Evolutionary conservation across 2,888 invertebrate genomes (phyloP).

Genomic region (Falcaria lacertinaria): DNA sequence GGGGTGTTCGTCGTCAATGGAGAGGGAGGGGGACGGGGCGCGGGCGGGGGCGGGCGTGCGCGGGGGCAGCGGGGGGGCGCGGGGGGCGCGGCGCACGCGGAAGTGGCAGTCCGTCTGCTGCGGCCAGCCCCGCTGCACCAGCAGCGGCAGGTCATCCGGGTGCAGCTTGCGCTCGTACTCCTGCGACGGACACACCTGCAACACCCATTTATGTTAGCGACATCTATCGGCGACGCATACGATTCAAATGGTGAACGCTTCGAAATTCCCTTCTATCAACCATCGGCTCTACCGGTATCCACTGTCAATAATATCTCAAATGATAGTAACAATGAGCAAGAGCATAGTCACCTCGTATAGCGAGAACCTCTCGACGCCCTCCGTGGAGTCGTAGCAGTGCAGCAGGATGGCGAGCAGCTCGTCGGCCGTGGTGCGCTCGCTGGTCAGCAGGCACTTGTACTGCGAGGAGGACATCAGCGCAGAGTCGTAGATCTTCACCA

Average conservation of each 20-base stretch:
- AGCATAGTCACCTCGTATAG: slow-evolving; percentile 90
- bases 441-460: slow-evolving; percentile 94
- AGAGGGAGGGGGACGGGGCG: slow-evolving; percentile 42
- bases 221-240: background rate
- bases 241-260: no score
- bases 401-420: slow-evolving; percentile 91
- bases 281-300: slow-evolving; percentile 12
- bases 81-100: slow-evolving; percentile 89
- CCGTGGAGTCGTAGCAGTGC: slow-evolving; percentile 90
- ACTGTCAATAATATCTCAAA: background rate
- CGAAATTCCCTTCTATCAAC: no score
- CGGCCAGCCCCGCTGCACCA: slow-evolving; percentile 88
- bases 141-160: slow-evolving; percentile 90
- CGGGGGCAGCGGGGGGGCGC: slow-evolving; percentile 88
- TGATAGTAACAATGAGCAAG: background rate
- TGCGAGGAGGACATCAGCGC: slow-evolving; percentile 94
- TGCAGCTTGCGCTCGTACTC: slow-evolving; percentile 94
- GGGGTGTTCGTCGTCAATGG: slow-evolving; percentile 53
- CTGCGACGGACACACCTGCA: slow-evolving; percentile 85
- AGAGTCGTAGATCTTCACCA: slow-evolving; percentile 95
- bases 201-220: background rate
- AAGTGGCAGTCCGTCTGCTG: slow-evolving; percentile 87
- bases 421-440: slow-evolving; percentile 93
- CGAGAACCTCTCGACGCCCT: slow-evolving; percentile 92
- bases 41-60: slow-evolving; percentile 60